Evolutionary conservation across 2,888 invertebrate genomes (phyloP), one percentile per base, ranked within the genome.

Genomic region (Phyto melanocephala): DNA sequence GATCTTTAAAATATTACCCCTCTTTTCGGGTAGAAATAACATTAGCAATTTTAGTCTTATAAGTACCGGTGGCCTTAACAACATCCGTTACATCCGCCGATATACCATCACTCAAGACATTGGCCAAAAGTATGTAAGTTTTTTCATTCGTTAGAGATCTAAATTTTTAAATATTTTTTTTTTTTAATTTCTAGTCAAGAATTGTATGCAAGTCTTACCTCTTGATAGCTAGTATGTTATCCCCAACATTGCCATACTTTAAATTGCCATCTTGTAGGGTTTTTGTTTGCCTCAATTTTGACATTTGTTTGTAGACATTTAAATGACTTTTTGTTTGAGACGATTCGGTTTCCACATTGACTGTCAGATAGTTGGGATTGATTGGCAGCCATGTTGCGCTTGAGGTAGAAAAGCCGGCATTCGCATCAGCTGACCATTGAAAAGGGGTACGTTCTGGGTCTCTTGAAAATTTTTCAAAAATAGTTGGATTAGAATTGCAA

Each of bases 401-500:
- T 45, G 84, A 88, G 1, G 80, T 90, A 1, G 91, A 90, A 85
- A 91, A 90, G 0, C 92, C 33, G 83, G 90, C 56, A 84, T 92
- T 92, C 0, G 85, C 87, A 0, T 89, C 86, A 11, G 86, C 84
- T 85, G 93, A 92, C 94, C 94, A 94, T 81, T 94, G 94, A 89
- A 93, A 93, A 0, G 94, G 94, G 0, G 94, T 93, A 50, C 94
- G 90, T 13, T 91, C 92, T 0, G 93, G 92, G 89, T 95, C 95
- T 4, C 95, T 92, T 0, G 94, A 93, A n/a, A 90, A 92, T 79
- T 92, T 87, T 84, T 92, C 89, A 89, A 93, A 95, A 77, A 93
- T 92, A 0, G 92, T 71, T 0, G 92, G 91, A 33, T 93, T 93
- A 0, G 92, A 92, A 24, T 92, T 92, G 83, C 92, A 92, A 7